A percentile compares a stretch with the other conserved stretches of the same genome.
Evolutionary conservation across 2,888 invertebrate genomes (phyloP).

Genomic region (Lomographa bimaculata): DNA sequence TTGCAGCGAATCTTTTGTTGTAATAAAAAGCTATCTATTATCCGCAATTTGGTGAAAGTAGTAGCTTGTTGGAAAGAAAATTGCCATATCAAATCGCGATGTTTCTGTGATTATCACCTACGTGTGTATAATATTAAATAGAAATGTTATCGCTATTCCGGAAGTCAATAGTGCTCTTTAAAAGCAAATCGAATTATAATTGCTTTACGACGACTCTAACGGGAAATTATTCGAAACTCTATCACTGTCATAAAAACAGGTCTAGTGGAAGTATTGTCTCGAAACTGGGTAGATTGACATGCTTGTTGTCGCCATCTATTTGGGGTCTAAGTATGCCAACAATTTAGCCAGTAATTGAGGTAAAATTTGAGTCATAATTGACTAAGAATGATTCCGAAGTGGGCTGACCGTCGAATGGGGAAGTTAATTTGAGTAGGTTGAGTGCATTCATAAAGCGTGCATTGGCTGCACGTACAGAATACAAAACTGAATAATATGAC

Average conservation of each 20-base stretch:
- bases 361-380: slow-evolving; percentile 11
- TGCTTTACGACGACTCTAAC: slow-evolving; percentile 12
- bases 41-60: slow-evolving; percentile 32
- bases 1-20: slow-evolving; percentile 16
- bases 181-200: slow-evolving; percentile 16
- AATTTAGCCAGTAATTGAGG: slow-evolving; percentile 3
- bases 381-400: slow-evolving; percentile 18
- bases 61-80: slow-evolving; percentile 31
- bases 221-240: slow-evolving; percentile 4
- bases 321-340: slow-evolving; percentile 3
- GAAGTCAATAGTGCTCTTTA: slow-evolving; percentile 26
- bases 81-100: slow-evolving; percentile 33
- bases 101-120: slow-evolving; percentile 29
- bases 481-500: slow-evolving; percentile 51
- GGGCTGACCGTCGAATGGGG: slow-evolving; percentile 17
- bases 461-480: slow-evolving; percentile 55
- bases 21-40: slow-evolving; percentile 36
- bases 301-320: not conserved
- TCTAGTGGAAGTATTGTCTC: not conserved
- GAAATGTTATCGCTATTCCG: slow-evolving; percentile 21
- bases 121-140: slow-evolving; percentile 23
- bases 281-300: slow-evolving; percentile 4
- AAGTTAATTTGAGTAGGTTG: slow-evolving; percentile 27
- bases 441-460: slow-evolving; percentile 58
- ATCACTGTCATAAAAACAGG: slow-evolving; percentile 5